Percentiles rank a stretch among this genome's conserved stretches.
phyloP scores from a whole-genome alignment of 2,113 vertebrate genomes.

The Setophaga petechia region DNA sequence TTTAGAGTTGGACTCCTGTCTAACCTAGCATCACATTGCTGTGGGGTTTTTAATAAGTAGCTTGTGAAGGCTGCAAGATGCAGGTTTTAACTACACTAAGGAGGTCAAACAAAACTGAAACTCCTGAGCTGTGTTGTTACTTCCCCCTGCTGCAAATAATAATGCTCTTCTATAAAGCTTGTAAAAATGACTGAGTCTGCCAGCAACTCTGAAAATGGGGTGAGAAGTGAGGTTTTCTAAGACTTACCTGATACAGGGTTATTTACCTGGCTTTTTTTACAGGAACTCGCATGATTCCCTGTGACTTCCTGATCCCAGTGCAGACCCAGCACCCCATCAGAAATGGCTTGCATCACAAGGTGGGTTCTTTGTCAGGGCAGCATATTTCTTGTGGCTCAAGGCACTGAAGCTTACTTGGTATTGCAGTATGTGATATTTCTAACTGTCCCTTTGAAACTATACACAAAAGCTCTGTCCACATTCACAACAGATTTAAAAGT shows the following conservation, averaged over 20 bases:
- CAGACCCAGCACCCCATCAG: conserved; percentile 93
- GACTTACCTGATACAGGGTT: background rate
- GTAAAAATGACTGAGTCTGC: background rate
- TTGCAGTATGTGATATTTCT: background rate
- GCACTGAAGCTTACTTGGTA: background rate
- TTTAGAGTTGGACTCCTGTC: background rate
- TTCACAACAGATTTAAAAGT: background rate
- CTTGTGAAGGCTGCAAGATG: background rate
- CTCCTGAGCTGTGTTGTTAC: background rate
- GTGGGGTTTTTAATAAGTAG: background rate
- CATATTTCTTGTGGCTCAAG: background rate
- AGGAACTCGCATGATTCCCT: conserved; percentile 96
- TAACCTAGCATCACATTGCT: background rate
- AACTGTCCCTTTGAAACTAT: background rate
- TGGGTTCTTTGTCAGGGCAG: background rate
- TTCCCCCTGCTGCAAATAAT: background rate
- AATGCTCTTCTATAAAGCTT: background rate
- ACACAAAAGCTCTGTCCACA: background rate
- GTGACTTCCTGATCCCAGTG: conserved; percentile 93
- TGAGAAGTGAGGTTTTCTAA: background rate
- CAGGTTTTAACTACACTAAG: background rate
- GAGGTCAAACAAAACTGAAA: background rate
- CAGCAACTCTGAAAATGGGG: background rate
- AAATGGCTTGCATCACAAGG: conserved; percentile 94
- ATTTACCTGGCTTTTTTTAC: background rate